Conservation (phyloP, 2,113 vertebrate species). For the Cavia porcellus region DNA sequence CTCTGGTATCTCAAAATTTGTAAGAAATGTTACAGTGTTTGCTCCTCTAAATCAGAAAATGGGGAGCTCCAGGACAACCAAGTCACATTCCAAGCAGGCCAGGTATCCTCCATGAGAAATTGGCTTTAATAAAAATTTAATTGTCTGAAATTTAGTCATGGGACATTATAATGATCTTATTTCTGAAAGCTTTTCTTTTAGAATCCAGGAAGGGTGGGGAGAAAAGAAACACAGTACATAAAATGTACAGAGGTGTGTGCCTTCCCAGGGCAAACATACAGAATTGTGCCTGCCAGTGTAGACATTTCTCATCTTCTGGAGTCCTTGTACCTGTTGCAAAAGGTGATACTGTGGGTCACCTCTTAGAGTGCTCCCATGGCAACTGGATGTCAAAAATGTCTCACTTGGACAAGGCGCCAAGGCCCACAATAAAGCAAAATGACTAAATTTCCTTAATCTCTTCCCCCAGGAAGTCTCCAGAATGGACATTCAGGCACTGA, state of each 20-base stretch:
- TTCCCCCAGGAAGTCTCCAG: neutral
- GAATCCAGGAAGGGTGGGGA: neutral
- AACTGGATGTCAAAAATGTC: no score
- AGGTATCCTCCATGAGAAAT: neutral
- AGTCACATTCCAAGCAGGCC: rapidly evolving
- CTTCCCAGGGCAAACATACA: neutral
- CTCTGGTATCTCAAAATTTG: neutral
- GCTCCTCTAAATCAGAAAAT: neutral
- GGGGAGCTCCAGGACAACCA: neutral
- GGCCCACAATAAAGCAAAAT: no score
- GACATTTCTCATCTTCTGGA: neutral
- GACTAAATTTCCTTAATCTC: no score
- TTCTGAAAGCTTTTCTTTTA: neutral
- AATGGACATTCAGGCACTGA: no score
- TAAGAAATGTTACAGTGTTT: neutral
- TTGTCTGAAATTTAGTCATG: no score
- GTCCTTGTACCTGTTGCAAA: rapidly evolving
- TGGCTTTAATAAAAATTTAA: neutral
- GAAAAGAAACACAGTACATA: neutral
- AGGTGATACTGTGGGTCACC: rapidly evolving
- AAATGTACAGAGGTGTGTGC: rapidly evolving
- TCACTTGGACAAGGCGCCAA: neutral
- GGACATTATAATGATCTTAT: neutral
- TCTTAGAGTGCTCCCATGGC: no score
- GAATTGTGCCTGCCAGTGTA: rapidly evolving